These are phyloP conservation scores for Bubo blakistoni DNA, from an alignment of 2,113 vertebrate species.

Conservation along the genomic window DNA sequence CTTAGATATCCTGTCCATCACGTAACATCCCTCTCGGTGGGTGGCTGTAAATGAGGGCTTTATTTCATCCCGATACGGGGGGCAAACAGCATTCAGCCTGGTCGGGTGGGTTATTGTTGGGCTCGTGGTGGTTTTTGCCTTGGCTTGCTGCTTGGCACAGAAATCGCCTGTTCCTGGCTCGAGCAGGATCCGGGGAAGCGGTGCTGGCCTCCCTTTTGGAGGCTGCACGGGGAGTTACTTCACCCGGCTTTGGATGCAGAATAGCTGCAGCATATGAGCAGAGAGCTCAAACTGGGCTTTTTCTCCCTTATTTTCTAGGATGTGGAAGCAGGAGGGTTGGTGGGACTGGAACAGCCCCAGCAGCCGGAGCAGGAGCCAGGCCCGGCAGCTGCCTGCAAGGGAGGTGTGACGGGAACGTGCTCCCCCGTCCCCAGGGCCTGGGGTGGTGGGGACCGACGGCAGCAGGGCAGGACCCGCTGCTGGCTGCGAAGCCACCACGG, in stretches of 20 bases:
- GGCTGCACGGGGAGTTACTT: background rate
- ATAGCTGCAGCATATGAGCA: background rate
- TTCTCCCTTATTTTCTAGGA: background rate
- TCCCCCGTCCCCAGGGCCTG: background rate
- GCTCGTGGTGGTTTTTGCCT: background rate
- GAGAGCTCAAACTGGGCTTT: background rate
- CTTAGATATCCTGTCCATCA: background rate
- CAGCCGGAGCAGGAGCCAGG: background rate
- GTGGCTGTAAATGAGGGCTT: background rate
- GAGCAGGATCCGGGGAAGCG: fast-evolving
- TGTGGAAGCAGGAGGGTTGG: background rate
- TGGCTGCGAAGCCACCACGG: background rate
- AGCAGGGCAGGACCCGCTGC: background rate
- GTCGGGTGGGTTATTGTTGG: background rate
- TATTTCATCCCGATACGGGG: background rate
- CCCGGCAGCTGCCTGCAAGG: background rate
- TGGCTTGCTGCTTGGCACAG: background rate
- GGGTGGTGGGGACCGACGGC: background rate
- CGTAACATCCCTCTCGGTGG: background rate
- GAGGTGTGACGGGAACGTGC: background rate
- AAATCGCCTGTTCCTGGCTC: background rate
- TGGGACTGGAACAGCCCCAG: background rate
- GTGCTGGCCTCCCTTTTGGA: background rate
- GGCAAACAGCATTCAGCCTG: background rate
- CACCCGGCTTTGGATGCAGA: background rate